Base-by-base conservation (phyloP, 2,797 vertebrate species). In the Sciurus carolinensis region DNA sequence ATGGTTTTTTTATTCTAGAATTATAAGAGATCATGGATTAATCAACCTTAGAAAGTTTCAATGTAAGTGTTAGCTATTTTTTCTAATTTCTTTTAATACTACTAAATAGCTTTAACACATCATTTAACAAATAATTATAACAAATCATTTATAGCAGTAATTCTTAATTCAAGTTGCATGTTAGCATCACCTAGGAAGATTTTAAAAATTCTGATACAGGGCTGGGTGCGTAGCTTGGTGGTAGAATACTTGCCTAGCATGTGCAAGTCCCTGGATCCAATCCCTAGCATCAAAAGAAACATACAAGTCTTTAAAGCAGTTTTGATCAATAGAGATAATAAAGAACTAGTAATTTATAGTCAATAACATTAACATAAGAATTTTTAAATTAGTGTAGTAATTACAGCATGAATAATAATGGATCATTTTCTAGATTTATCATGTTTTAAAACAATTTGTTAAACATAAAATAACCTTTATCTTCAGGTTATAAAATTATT, bases 1-100 rank as follows among this genome's bases (percentile, higher is more conserved):
- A n/a, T 97, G 83, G 80, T 1, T 91, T 98, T 98, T 97, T 98
- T 64, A 97, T 99, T 98, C 69, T 98, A 99, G 99, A 98, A 99
- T 99, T 96, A 99, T 99, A 98, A 99, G 99, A 98, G 99, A 99
- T 98, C 99, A 99, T 1, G 99, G 99, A 84, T 99, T 99, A 95
- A 99, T 99, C 98, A 99, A 99, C 98, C 98, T 99, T 98, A 98
- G 99, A 62, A 99, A 99, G 98, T 99, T 99, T 98, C 99, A 99
- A 97, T 99, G 99, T 99, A 98, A 99, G 99, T 99, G 95, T 97
- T 73, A 87, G 59, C 47, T 95, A 72, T 75, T 69, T 84, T 77
- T 97, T 67, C 72, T 76, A 95, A 54, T 47, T 75, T 96, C 22
- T 90, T 77, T 30, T 71, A 50, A 42, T 20, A 59, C 52, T 87